phyloP scores from a whole-genome alignment of 1,140 invertebrate species.

The Dendrolimus kikuchii region DNA sequence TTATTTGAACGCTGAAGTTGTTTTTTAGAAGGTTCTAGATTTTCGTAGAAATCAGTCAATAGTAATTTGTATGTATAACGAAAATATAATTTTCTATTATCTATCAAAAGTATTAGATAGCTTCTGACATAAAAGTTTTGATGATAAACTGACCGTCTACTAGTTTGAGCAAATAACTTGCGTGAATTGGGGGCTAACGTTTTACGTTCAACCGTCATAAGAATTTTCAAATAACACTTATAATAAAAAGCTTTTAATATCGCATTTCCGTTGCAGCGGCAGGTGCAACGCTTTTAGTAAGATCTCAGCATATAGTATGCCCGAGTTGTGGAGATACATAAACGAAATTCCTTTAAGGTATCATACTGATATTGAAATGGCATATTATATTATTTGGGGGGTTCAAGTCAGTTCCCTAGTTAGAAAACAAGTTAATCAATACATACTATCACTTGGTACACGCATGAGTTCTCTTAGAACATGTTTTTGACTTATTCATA shows the following conservation, averaged over 20 bases:
- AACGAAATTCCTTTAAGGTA: background rate
- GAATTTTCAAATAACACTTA: conserved; percentile 19
- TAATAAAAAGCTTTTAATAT: conserved; percentile 16
- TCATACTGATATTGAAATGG: conserved; percentile 4
- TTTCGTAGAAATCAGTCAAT: too few relatives aligned
- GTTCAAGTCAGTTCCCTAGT: background rate
- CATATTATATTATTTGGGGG: conserved; percentile 1
- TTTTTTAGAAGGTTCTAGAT: too few relatives aligned
- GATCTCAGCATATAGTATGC: background rate
- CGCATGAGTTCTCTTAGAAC: too few relatives aligned
- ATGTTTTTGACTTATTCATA: too few relatives aligned
- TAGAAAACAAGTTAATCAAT: background rate
- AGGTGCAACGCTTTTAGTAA: conserved; percentile 13
- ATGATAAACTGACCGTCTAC: too few relatives aligned
- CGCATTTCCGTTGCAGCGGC: conserved; percentile 11
- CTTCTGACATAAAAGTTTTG: too few relatives aligned
- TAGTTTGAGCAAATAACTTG: too few relatives aligned
- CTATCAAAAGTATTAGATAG: too few relatives aligned
- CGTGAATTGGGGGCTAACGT: conserved; percentile 1
- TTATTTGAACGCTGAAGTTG: too few relatives aligned
- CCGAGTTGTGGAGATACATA: too few relatives aligned
- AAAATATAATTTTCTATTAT: too few relatives aligned
- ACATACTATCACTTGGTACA: background rate
- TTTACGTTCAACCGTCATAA: conserved; percentile 9
- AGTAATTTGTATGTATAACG: too few relatives aligned